A percentile compares a stretch with the other conserved stretches of the same genome.
Evolutionary conservation across 37 sponge, comb jelly and placozoan species (phyloP).

Genomic region (Bolinopsis microptera): DNA sequence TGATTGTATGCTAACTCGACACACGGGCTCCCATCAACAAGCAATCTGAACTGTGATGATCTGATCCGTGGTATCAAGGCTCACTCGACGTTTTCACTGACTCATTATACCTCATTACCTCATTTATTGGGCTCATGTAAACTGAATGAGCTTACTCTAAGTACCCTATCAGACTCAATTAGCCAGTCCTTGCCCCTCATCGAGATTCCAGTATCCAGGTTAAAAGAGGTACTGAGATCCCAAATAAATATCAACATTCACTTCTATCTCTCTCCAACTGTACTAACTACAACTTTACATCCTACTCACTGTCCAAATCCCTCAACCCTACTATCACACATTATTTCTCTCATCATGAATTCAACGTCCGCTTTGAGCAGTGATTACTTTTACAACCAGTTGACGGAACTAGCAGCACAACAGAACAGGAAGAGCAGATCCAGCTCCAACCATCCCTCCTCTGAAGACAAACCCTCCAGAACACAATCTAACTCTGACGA

Average conservation of each 20-base stretch:
- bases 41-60: neutral
- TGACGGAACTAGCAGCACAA: conserved; percentile 46
- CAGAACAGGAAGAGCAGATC: neutral
- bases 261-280: no score
- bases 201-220: neutral
- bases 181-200: neutral
- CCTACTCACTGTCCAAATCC: no score
- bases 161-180: neutral
- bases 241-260: no score
- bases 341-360: conserved; percentile 1
- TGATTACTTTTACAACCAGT: conserved; percentile 62
- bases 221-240: no score
- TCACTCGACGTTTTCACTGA: neutral
- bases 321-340: no score
- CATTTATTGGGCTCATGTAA: neutral
- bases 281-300: no score
- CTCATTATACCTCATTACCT: neutral
- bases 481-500: neutral
- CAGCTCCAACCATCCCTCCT: neutral
- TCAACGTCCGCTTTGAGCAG: neutral
- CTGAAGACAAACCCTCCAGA: neutral
- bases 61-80: neutral
- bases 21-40: neutral
- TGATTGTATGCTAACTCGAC: neutral
- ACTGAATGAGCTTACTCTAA: neutral